Conservation (phyloP, 2,113 vertebrate genomes). For the Promerops cafer region DNA sequence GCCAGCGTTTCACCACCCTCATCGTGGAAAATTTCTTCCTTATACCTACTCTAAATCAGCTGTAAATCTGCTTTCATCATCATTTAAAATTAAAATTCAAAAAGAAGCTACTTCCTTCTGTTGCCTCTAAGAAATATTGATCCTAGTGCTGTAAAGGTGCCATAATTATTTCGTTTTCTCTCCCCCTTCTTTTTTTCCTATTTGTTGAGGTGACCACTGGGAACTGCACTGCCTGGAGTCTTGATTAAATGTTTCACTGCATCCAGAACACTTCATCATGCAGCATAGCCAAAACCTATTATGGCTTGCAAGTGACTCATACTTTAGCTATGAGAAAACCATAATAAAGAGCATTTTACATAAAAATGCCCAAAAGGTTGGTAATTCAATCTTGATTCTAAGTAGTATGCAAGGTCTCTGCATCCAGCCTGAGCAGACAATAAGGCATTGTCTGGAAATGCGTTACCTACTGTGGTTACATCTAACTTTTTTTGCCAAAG, state of each 20-base stretch:
- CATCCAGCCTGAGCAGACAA: conserved; percentile 13
- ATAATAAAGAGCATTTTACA: conserved; percentile 73
- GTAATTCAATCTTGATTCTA: conserved; percentile 65
- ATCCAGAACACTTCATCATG: conserved; percentile 80
- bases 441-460: conserved; percentile 42
- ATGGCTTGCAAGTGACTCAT: conserved; percentile 76
- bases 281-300: conserved; percentile 69
- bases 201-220: conserved; percentile 59
- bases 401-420: conserved; percentile 42
- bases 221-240: conserved; percentile 64
- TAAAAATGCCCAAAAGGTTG: conserved; percentile 73
- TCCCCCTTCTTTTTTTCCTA: background rate
- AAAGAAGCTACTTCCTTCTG: background rate
- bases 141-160: background rate
- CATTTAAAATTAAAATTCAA: background rate
- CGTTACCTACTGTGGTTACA: background rate
- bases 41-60: background rate
- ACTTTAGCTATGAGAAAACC: conserved; percentile 67
- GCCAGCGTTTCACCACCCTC: background rate
- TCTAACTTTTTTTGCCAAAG: background rate
- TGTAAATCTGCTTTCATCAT: background rate
- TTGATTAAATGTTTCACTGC: conserved; percentile 69
- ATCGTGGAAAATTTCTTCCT: rapidly evolving
- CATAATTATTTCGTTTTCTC: background rate
- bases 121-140: background rate